Base-by-base conservation (phyloP, 2,888 invertebrate genomes). In the Allacma fusca region DNA sequence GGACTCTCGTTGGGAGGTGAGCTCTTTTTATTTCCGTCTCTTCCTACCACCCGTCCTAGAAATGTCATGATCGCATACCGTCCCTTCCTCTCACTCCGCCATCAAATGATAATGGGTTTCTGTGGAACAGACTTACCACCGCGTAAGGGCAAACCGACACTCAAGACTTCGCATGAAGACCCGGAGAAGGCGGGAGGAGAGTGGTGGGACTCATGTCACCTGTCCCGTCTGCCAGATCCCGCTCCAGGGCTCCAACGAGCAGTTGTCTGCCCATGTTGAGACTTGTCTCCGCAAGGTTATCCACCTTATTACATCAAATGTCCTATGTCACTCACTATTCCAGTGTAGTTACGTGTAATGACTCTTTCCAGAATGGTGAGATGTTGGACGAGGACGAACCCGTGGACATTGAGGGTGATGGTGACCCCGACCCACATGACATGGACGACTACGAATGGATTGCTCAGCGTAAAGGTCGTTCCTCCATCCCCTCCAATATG, bases 391-490 rank as follows among this genome's bases (percentile, higher is more conserved):
- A 93, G 86, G 91, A 91, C 80, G 93, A 93, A 85, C 92, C 92
- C 78, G 94, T 94, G 77, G 87, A 87, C 81, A 87, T 87, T 43
- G 88, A 88, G 80, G 87, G 87, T 1, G 95, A 94, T 87, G 93
- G 93, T 0, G 93, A 93, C 88, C 92, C 91, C 57, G 87, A 89
- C 83, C 87, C 87, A 24, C 90, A 89, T 79, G 89, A 88, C 70
- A 92, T 89, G 85, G 93, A 95, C 83, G 95, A 95, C 86, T 97
- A 96, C 87, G 93, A 94, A 85, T 96, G 96, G 96, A 94, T 95
- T 34, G 95, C 95, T 0, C 93, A 96, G 86, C 93, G 93, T 85
- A 40, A 40, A 13, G n/a, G n/a, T n/a, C 40, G 40, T 19, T 16
- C 62, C 21, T 74, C 16, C 29, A 26, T 74, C 21, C 24, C 24